phyloP scores from a whole-genome alignment of 1,140 invertebrate species.

The Solen grandis region DNA sequence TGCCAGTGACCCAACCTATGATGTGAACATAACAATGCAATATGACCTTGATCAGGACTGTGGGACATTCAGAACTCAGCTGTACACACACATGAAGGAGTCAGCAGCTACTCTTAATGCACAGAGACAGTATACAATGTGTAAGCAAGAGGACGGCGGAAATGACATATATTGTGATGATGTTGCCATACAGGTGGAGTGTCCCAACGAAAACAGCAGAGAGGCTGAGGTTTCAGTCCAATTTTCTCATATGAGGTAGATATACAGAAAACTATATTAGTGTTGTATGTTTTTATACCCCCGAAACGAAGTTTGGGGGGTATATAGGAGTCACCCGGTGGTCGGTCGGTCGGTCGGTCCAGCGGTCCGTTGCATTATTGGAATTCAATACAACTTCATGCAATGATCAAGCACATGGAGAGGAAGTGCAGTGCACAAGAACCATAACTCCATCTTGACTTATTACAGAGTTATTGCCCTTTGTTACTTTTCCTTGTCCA shows the following conservation, averaged over 20 bases:
- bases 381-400: too few relatives aligned
- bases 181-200: constrained; percentile 13
- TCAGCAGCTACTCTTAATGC: neutral
- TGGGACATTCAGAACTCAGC: neutral
- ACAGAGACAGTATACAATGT: neutral
- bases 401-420: too few relatives aligned
- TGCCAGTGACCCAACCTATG: neutral
- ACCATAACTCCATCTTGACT: too few relatives aligned
- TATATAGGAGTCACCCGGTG: too few relatives aligned
- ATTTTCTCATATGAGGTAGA: constrained; percentile 1
- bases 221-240: neutral
- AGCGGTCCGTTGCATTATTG: too few relatives aligned
- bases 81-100: neutral
- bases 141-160: neutral
- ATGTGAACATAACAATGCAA: neutral
- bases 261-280: too few relatives aligned
- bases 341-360: too few relatives aligned
- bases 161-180: neutral
- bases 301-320: too few relatives aligned
- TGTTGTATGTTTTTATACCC: too few relatives aligned
- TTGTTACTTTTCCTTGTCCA: too few relatives aligned
- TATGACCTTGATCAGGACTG: constrained; percentile 1
- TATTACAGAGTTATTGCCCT: too few relatives aligned
- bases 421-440: too few relatives aligned
- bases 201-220: neutral